Evolutionary conservation across 2,113 vertebrate genomes (phyloP).

Genomic region (Mungos mungo): DNA sequence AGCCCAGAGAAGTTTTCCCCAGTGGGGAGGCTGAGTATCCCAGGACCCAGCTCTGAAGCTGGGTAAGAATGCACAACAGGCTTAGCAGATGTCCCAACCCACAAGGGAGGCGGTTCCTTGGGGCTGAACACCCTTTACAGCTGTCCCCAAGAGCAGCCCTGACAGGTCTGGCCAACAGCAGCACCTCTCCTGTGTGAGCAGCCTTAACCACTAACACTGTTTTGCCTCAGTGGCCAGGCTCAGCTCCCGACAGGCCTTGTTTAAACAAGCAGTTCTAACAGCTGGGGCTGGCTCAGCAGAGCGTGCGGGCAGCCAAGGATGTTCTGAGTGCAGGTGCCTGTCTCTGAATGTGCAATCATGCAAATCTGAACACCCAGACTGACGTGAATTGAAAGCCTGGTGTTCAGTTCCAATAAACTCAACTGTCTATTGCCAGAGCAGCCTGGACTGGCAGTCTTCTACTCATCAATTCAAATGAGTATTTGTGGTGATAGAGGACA

Average conservation of each 20-base stretch:
- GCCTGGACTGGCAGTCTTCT: constrained; percentile 9
- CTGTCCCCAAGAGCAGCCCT: background rate
- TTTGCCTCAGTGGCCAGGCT: background rate
- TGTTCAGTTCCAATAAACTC: constrained; percentile 73
- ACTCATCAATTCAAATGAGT: constrained; percentile 65
- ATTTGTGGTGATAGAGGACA: constrained; percentile 34
- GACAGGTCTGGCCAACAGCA: background rate
- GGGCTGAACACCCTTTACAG: background rate
- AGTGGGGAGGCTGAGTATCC: background rate
- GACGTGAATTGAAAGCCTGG: constrained; percentile 58
- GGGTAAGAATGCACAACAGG: background rate
- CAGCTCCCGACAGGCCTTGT: constrained; percentile 54
- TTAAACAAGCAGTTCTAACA: constrained; percentile 63
- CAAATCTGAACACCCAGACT: constrained; percentile 64
- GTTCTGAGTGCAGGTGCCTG: constrained; percentile 63
- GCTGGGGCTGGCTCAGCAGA: constrained; percentile 63
- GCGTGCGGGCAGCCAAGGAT: background rate
- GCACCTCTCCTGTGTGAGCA: background rate
- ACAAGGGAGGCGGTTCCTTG: background rate
- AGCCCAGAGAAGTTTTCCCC: background rate
- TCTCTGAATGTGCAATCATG: constrained; percentile 73
- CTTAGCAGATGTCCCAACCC: background rate
- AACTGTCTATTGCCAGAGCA: constrained; percentile 62
- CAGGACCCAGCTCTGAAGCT: background rate
- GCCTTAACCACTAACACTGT: background rate